Conservation (phyloP, 1,140 invertebrate genomes). For the Oryctes rhinoceros region DNA sequence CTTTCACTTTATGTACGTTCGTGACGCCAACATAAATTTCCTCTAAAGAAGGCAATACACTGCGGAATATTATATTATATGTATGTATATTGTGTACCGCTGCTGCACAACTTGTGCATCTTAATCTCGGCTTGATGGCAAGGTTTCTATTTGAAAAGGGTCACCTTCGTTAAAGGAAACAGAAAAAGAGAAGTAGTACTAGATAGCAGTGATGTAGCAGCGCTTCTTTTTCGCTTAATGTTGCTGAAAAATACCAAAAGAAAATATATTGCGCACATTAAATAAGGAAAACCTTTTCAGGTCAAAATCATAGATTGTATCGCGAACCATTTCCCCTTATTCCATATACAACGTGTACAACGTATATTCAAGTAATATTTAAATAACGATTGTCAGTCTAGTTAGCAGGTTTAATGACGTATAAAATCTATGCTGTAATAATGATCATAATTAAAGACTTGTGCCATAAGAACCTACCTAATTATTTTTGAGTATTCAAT, state of each 20-base stretch:
- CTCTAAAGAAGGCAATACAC: background rate
- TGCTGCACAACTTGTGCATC: conserved; percentile 16
- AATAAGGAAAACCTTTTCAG: conserved; percentile 23
- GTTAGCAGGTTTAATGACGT: too few species aligned
- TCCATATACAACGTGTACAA: conserved; percentile 7
- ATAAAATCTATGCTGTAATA: too few species aligned
- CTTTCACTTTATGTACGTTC: background rate
- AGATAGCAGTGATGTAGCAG: conserved; percentile 10
- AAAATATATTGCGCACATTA: conserved; percentile 26
- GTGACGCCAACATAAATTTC: background rate
- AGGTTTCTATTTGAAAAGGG: conserved; percentile 10
- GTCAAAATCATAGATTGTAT: conserved; percentile 30
- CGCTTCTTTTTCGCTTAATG: conserved; percentile 15
- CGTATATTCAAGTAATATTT: background rate
- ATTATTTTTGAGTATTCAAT: too few species aligned
- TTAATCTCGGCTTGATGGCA: background rate
- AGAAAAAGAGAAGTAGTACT: background rate
- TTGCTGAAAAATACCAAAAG: background rate
- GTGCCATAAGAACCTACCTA: too few species aligned
- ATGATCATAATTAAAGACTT: too few species aligned
- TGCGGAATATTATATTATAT: background rate
- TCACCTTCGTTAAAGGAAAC: background rate
- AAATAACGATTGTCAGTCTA: too few species aligned
- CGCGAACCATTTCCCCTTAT: background rate
- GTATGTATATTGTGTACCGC: background rate